Base-by-base conservation (phyloP, 1,140 invertebrate species). In the Apis dorsata region DNA sequence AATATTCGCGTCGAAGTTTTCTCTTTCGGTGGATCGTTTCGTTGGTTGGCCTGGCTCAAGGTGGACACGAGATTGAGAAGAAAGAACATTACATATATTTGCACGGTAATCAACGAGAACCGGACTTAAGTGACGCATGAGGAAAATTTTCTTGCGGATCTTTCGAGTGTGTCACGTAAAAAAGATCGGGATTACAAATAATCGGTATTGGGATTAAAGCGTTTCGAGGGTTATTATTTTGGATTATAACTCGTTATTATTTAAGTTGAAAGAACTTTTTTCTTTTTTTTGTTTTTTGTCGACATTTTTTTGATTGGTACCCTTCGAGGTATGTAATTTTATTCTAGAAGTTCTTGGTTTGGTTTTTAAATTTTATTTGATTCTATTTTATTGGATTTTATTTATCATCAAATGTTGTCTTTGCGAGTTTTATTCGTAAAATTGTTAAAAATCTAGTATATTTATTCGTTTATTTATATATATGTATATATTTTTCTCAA, bases 11-110 rank as follows among this genome's bases (percentile, higher is more conserved):
- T 68, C 69, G 62, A 76, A 81, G 71, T 34, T 12, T 44, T 44
- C 34, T 34, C 24, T 66, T 15, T 19, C 49, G n/a, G 24, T 62
- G 69, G 73, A 62, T 81, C 55, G 9, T 59, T 59, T 17, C 34
- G 24, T 55, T 49, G 60, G 51, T 51, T 57, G 28, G 21, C 10
- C 28, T 13, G 53, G 19, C 34, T 88, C 83, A 87, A 88, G 86
- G 86, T 87, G 75, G 86, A 87, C 86, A 49, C 70, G 85, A 85
- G 76, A 76, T 87, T 73, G 84, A 87, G 79, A 53, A 28, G 55
- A 66, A 28, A 53, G 62, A 13, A 63, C 62, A 28, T 24, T n/a
- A 66, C 53, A n/a, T 62, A 7, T 19, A 77, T 11, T 34, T 24
- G 7, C 12, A 9, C 28, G 74, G 57, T 34, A 55, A 70, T 77